A percentile compares a stretch with the other conserved stretches of the same genome.
phyloP scores from a whole-genome alignment of 1,140 invertebrate genomes.

The Aphelenchoides fujianensis region DNA sequence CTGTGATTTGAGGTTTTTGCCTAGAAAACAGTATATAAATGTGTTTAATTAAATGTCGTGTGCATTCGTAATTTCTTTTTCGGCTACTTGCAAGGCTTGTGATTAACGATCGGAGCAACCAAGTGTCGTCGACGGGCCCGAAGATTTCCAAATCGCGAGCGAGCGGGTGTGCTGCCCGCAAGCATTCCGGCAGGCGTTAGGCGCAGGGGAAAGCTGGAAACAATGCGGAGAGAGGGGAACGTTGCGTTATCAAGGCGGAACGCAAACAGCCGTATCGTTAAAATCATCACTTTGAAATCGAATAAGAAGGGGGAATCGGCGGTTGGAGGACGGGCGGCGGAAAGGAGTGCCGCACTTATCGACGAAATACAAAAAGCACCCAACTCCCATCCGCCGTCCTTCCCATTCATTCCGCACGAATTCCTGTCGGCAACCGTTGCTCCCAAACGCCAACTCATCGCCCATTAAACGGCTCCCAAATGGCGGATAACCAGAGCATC shows the following conservation, averaged over 20 bases:
- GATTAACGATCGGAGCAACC: too few relatives aligned
- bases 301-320: not conserved
- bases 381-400: not conserved
- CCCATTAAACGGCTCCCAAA: not conserved
- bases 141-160: too few relatives aligned
- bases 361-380: not conserved
- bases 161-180: too few relatives aligned
- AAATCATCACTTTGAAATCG: constrained; percentile 5
- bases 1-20: too few relatives aligned
- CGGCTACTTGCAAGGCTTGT: too few relatives aligned
- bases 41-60: too few relatives aligned
- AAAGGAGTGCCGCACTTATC: constrained; percentile 4
- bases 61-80: too few relatives aligned
- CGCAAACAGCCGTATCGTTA: not conserved
- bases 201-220: not conserved
- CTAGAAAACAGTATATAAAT: too few relatives aligned
- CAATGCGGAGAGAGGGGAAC: not conserved
- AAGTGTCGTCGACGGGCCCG: too few relatives aligned
- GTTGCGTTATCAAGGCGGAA: constrained; percentile 2
- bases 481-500: constrained; percentile 9
- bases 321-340: not conserved
- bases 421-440: not conserved
- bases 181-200: too few relatives aligned
- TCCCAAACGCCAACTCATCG: not conserved
- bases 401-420: not conserved